A percentile compares a stretch with the other conserved stretches of the same genome.
These are phyloP conservation scores for Bovichtus variegatus DNA, from an alignment of 2,797 vertebrate genomes.

Conservation along the genomic window DNA sequence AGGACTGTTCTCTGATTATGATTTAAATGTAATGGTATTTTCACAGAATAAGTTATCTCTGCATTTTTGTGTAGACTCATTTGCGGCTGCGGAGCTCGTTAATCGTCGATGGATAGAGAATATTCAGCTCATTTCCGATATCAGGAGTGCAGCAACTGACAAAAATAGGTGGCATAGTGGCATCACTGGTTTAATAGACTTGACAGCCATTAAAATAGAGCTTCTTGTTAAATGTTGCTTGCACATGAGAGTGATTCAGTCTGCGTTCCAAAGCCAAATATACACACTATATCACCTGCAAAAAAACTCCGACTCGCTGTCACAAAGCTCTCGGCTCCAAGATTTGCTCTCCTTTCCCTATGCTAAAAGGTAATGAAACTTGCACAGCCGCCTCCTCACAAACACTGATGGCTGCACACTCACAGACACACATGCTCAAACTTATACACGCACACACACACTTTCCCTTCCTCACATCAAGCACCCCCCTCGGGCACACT, in stretches of 20 bases:
- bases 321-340: conserved; percentile 28
- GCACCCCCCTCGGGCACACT: conserved; percentile 41
- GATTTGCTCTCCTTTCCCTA: conserved; percentile 25
- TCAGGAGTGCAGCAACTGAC: conserved; percentile 50
- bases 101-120: conserved; percentile 55
- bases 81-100: conserved; percentile 56
- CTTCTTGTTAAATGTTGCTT: conserved; percentile 64
- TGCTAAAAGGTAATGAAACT: conserved; percentile 46
- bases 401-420: conserved; percentile 16
- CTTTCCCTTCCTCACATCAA: conserved; percentile 21
- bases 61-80: conserved; percentile 49
- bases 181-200: conserved; percentile 56
- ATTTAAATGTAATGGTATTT: conserved; percentile 57
- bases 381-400: conserved; percentile 17
- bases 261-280: conserved; percentile 42
- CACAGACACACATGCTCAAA: background rate
- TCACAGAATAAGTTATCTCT: conserved; percentile 34
- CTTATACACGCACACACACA: background rate
- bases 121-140: conserved; percentile 58
- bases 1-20: conserved; percentile 46
- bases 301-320: conserved; percentile 37
- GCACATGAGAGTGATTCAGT: conserved; percentile 52
- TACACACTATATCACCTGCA: conserved; percentile 34
- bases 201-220: conserved; percentile 63
- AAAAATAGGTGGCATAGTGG: conserved; percentile 67